A percentile compares a stretch with the other conserved stretches of the same genome.
Evolutionary conservation across 2,888 invertebrate species (phyloP).

Genomic region (Pristionchus maxplancki): DNA sequence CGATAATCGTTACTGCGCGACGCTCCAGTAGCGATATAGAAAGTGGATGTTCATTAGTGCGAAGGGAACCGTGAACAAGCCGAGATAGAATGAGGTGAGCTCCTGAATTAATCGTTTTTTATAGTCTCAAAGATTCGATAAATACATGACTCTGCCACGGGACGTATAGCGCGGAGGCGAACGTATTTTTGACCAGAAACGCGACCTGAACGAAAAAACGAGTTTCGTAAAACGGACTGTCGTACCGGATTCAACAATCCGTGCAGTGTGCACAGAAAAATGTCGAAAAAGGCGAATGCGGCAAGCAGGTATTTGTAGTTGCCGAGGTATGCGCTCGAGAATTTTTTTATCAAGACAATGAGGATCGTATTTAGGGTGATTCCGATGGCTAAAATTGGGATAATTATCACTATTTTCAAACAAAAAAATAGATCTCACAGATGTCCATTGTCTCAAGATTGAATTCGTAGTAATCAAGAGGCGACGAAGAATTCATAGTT

Average conservation of each 20-base stretch:
- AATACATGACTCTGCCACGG: conserved; percentile 5
- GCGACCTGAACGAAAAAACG: not conserved
- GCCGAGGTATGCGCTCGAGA: not conserved
- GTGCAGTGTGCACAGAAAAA: not conserved
- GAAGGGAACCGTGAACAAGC: not conserved
- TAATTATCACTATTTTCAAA: not conserved
- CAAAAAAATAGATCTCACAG: not conserved
- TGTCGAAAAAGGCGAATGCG: not conserved
- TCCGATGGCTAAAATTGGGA: not conserved
- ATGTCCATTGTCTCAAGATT: not conserved
- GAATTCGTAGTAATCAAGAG: not conserved
- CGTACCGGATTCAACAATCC: not conserved
- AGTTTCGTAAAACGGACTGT: not conserved
- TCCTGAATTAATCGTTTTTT: not conserved
- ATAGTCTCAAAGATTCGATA: too few species aligned
- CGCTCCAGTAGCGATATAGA: conserved; percentile 7
- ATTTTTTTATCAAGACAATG: not conserved
- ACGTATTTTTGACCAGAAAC: not conserved
- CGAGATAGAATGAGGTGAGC: not conserved
- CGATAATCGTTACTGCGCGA: not conserved
- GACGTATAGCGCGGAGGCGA: not conserved
- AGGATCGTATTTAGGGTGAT: not conserved
- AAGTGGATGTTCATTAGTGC: conserved; percentile 17
- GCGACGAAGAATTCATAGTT: not conserved
- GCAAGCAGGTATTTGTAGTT: conserved; percentile 9